phyloP scores from a whole-genome alignment of 1,140 invertebrate genomes.

The Drusus annulatus region DNA sequence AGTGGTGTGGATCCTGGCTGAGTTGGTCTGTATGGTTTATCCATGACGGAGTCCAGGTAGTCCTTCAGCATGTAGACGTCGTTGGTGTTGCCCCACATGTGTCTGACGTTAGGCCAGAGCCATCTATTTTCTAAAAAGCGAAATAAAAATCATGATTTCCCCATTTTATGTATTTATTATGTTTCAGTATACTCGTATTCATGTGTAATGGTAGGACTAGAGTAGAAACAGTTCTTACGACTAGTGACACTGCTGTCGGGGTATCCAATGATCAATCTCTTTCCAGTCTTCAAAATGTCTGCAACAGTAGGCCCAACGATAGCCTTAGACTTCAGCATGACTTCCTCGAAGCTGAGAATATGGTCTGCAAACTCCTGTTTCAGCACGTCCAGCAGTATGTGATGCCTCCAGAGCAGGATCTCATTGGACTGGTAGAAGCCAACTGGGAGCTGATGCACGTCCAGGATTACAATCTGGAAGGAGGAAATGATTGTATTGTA shows the following conservation, averaged over 20 bases:
- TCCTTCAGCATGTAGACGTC: constrained; percentile 68
- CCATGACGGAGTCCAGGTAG: constrained; percentile 73
- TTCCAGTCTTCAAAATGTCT: constrained; percentile 75
- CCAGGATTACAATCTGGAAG: constrained; percentile 76
- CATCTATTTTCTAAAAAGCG: constrained; percentile 74
- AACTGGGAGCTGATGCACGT: constrained; percentile 81
- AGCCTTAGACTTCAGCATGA: constrained; percentile 62
- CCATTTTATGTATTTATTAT: no score
- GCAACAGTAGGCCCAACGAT: constrained; percentile 74
- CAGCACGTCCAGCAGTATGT: constrained; percentile 74
- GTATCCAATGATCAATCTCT: constrained; percentile 78
- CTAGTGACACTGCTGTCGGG: constrained; percentile 72
- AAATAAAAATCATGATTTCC: constrained; percentile 8
- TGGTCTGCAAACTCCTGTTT: constrained; percentile 73
- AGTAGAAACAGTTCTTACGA: constrained; percentile 64
- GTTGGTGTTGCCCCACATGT: constrained; percentile 79
- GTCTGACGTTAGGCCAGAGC: constrained; percentile 81
- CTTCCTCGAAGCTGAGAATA: constrained; percentile 69
- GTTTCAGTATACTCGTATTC: no score
- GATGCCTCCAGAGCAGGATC: constrained; percentile 71
- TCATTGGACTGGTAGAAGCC: constrained; percentile 72
- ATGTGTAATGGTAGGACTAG: no score
- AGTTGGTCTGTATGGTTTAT: constrained; percentile 61
- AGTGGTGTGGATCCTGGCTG: constrained; percentile 68
- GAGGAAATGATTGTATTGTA: not conserved